Evolutionary conservation across 30 jellyfish, hydroid and myxozoan species (phyloP).

Genomic region (Aurelia sp.): DNA sequence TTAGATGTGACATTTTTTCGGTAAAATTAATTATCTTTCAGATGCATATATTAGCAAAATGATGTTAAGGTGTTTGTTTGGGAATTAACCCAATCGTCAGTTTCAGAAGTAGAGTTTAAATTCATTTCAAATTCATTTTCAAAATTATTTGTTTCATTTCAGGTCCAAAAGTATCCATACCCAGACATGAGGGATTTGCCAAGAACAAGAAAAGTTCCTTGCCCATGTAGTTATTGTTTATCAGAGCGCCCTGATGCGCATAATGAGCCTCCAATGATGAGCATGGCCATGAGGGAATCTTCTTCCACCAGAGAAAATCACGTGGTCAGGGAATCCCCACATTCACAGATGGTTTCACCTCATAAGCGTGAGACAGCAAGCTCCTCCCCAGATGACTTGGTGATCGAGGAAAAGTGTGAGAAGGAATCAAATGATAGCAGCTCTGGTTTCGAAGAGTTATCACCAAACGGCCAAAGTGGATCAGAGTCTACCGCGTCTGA

Average conservation of each 20-base stretch:
- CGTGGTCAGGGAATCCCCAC: slow-evolving; percentile 25
- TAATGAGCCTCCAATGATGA: slow-evolving; percentile 39
- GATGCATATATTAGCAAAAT: no score
- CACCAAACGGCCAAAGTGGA: slow-evolving; percentile 66
- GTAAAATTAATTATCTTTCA: no score
- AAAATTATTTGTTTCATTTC: slow-evolving; percentile 1
- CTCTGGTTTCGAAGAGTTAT: slow-evolving; percentile 70
- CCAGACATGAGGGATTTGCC: slow-evolving; percentile 52
- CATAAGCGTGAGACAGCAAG: slow-evolving; percentile 41
- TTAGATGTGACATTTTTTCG: no score
- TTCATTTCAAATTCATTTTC: neutral
- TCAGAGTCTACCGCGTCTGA: slow-evolving; percentile 28
- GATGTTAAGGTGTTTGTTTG: no score
- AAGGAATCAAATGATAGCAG: slow-evolving; percentile 70
- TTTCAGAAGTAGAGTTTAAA: no score
- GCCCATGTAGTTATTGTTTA: slow-evolving; percentile 70
- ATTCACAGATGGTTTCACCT: slow-evolving; percentile 43
- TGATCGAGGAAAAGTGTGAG: slow-evolving; percentile 67
- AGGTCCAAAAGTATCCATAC: slow-evolving; percentile 61
- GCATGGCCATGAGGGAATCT: slow-evolving; percentile 33
- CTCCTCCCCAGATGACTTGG: slow-evolving; percentile 46
- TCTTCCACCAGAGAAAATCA: slow-evolving; percentile 41
- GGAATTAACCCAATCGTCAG: no score
- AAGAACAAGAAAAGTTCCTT: slow-evolving; percentile 59
- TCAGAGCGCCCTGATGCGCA: slow-evolving; percentile 49